These are phyloP conservation scores for Drosophila mayri DNA, from an alignment of 1,140 invertebrate genomes.

Conservation along the genomic window DNA sequence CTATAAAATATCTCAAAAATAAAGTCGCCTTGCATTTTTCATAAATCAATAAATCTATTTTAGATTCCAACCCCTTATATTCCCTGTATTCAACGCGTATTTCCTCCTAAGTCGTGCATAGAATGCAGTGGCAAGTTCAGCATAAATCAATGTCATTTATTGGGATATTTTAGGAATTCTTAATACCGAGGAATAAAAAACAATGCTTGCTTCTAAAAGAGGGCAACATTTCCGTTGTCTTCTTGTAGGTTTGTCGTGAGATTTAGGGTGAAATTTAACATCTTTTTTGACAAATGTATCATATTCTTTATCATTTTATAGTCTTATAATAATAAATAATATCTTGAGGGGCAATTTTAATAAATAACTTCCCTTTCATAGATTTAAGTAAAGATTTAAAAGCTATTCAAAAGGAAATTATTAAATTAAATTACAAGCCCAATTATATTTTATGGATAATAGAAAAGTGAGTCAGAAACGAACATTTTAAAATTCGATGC, in stretches of 20 bases:
- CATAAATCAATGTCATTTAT: slow-evolving; percentile 56
- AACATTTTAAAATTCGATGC: slow-evolving; percentile 6
- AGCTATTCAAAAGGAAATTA: background rate
- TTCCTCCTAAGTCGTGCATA: slow-evolving; percentile 12
- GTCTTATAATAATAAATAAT: background rate
- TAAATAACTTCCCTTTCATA: background rate
- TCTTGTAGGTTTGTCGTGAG: background rate
- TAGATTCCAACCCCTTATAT: background rate
- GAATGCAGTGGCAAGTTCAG: slow-evolving; percentile 44
- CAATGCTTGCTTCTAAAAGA: slow-evolving; percentile 9
- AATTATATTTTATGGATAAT: background rate
- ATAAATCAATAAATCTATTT: slow-evolving; percentile 27
- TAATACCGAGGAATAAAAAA: background rate
- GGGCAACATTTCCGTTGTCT: background rate
- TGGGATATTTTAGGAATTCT: slow-evolving; percentile 27
- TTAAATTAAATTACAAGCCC: background rate
- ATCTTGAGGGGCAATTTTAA: background rate
- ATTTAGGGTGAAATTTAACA: no score
- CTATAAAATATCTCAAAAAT: slow-evolving; percentile 4
- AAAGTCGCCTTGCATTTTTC: slow-evolving; percentile 12
- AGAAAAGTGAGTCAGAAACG: no score
- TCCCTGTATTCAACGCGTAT: no score
- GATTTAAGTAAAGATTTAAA: no score
- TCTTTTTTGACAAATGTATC: background rate
- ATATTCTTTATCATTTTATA: background rate